Evolutionary conservation across 2,797 vertebrate species (phyloP).

Genomic region (Echiichthys vipera): DNA sequence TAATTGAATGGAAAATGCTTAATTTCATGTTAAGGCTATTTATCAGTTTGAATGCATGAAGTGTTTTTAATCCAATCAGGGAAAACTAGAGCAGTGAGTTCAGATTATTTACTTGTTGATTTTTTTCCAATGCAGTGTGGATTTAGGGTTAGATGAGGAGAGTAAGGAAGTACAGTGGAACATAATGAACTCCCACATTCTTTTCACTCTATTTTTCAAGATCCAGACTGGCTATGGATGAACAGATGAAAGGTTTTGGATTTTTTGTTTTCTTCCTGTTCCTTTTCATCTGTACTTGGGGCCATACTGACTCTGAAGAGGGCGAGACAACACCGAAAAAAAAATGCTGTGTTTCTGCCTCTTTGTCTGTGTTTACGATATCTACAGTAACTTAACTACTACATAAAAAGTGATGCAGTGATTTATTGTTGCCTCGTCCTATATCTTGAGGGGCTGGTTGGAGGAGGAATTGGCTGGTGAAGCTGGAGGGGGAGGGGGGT

Average conservation of each 20-base stretch:
- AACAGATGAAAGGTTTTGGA: slow-evolving; percentile 42
- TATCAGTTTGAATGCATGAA: not conserved
- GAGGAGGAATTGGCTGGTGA: not conserved
- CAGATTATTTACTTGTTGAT: not conserved
- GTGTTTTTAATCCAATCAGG: not conserved
- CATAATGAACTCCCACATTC: not conserved
- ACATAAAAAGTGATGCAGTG: slow-evolving; percentile 47
- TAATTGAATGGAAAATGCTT: not conserved
- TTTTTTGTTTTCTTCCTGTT: slow-evolving; percentile 24
- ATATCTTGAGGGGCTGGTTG: slow-evolving; percentile 14
- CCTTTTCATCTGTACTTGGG: slow-evolving; percentile 8
- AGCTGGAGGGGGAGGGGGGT: not conserved
- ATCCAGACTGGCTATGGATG: slow-evolving; percentile 15
- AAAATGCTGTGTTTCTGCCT: slow-evolving; percentile 9
- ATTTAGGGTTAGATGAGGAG: not conserved
- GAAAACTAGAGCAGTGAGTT: not conserved
- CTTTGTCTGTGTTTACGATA: slow-evolving; percentile 34
- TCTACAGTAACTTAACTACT: not conserved
- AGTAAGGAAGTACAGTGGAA: not conserved
- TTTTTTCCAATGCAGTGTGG: not conserved
- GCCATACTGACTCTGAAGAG: slow-evolving; percentile 26
- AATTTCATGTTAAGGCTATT: not conserved
- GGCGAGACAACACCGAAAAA: not conserved
- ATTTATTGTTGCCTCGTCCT: slow-evolving; percentile 49
- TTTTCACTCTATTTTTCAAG: slow-evolving; percentile 9